Conservation (phyloP, 2,113 vertebrate genomes). For the Zingel zingel region DNA sequence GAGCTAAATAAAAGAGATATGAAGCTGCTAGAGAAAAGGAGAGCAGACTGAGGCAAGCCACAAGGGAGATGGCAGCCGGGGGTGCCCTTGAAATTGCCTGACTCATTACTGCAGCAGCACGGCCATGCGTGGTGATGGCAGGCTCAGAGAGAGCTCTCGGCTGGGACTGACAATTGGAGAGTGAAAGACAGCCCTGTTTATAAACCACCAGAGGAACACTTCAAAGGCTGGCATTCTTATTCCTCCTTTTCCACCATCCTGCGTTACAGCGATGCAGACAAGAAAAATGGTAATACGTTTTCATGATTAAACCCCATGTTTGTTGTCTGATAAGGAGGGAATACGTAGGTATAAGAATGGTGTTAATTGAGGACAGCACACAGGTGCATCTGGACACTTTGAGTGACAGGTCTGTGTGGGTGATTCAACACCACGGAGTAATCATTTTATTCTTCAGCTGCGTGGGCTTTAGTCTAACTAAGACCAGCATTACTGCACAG, state of each 20-base stretch:
- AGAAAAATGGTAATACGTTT: conserved; percentile 31
- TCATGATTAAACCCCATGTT: conserved; percentile 25
- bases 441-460: conserved; percentile 51
- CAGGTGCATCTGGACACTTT: conserved; percentile 40
- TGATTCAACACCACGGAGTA: conserved; percentile 23
- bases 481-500: conserved; percentile 36
- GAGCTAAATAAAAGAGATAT: conserved; percentile 20
- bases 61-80: conserved; percentile 72
- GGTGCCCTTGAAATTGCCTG: conserved; percentile 84
- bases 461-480: conserved; percentile 31
- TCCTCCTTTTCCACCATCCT: conserved; percentile 24
- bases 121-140: conserved; percentile 71
- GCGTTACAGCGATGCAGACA: conserved; percentile 16
- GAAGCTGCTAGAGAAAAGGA: conserved; percentile 50
- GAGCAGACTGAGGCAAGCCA: conserved; percentile 65
- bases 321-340: conserved; percentile 21
- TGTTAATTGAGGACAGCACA: conserved; percentile 9
- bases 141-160: conserved; percentile 43
- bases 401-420: conserved; percentile 59
- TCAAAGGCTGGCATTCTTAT: conserved; percentile 44
- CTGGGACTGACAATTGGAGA: conserved; percentile 52
- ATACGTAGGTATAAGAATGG: neutral
- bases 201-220: conserved; percentile 61
- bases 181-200: conserved; percentile 62
- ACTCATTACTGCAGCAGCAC: conserved; percentile 82